Evolutionary conservation across 2,113 vertebrate genomes (phyloP), one percentile per base, ranked within the genome.

Genomic region (Oryzias curvinotus): DNA sequence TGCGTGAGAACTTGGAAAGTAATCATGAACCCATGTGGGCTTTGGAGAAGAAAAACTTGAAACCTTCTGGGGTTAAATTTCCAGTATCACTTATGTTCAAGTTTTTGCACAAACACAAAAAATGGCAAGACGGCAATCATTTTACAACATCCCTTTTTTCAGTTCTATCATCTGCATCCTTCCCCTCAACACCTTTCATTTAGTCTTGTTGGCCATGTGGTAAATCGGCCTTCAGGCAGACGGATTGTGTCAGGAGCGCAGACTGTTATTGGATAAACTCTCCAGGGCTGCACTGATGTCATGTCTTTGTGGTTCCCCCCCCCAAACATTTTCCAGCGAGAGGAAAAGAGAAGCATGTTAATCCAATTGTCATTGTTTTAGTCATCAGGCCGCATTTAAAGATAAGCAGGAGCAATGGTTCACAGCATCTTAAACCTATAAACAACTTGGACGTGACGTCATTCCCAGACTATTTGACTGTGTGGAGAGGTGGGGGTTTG

Each of bases 1-100:
- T 85, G 75, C 84, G 80, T 75, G 71, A 48, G 59, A 70, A 52
- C 77, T 80, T 73, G 88, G 84, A 90, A 92, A 91, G 16, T 77
- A 79, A 87, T 87, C 76, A 62, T 12, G 30, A 65, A 77, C 61
- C 55, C 62, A 71, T 54, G 60, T 62, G 75, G 66, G 61, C 18
- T 36, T 69, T 82, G 87, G 65, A 83, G 88, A 80, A 87, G 64
- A 61, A 55, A 26, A 36, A 10, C 2, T 7, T 28, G 53, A 62
- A 64, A 65, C 67, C 62, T 12, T 19, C 41, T 30, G 42, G 25
- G 67, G 26, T 65, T 71, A 57, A 44, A 71, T 71, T 68, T 63
- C 54, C 15, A 56, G 58, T 57, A 63, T 65, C 44, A 55, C 36
- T 49, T 53, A 14, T 23, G 71, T 71, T 76, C 52, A 36, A 36